Conservation (phyloP, 1,140 invertebrate species). For the Philotrypesis tridentata region DNA sequence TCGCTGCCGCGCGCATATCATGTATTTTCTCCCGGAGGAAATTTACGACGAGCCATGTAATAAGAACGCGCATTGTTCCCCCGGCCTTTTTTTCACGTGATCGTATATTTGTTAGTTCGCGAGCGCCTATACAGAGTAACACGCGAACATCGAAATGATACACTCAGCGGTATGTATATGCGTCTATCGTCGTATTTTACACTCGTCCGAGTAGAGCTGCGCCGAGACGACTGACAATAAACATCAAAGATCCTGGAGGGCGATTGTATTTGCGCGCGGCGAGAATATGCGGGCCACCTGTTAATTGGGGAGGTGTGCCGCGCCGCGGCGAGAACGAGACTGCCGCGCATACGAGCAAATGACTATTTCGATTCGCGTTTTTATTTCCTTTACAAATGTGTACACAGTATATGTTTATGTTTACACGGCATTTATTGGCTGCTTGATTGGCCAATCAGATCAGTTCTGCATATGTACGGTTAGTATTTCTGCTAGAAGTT, state of each 20-base stretch:
- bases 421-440: no score
- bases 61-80: neutral
- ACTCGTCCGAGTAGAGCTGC: no score
- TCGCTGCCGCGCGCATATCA: neutral
- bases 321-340: no score
- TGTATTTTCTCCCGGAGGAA: neutral
- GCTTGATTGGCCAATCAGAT: no score
- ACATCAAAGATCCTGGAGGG: slow-evolving; percentile 38
- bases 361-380: neutral
- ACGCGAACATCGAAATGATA: slow-evolving; percentile 36
- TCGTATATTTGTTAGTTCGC: slow-evolving; percentile 3
- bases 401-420: no score
- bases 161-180: neutral
- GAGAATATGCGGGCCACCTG: slow-evolving; percentile 34
- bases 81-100: neutral
- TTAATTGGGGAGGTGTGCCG: slow-evolving; percentile 38
- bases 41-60: neutral
- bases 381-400: no score
- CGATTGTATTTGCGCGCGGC: slow-evolving; percentile 6
- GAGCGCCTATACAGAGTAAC: neutral
- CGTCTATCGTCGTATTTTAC: slow-evolving; percentile 43
- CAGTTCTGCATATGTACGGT: no score
- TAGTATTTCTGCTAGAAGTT: no score
- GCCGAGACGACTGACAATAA: slow-evolving; percentile 44
- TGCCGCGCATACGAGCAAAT: slow-evolving; percentile 41